Conservation (phyloP, 2,113 vertebrate genomes). For the Chionomys nivalis region DNA sequence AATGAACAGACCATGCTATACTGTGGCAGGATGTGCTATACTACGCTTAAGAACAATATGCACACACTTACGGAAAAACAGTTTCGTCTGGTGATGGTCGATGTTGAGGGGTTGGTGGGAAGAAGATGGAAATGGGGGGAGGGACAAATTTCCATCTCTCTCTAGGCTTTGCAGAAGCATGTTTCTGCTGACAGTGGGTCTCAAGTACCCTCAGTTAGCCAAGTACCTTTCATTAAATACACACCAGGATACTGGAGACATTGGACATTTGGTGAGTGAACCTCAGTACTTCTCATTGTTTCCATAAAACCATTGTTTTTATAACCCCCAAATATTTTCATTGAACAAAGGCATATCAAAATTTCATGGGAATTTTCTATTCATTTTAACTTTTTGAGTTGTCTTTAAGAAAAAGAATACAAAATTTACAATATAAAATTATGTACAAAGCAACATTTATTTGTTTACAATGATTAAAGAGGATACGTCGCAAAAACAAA, state of each 20-base stretch:
- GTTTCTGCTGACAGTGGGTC: background rate
- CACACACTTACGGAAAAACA: background rate
- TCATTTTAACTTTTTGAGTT: background rate
- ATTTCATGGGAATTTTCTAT: background rate
- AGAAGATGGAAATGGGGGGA: background rate
- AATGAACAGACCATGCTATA: background rate
- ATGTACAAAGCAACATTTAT: background rate
- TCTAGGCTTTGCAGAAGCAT: background rate
- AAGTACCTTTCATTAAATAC: background rate
- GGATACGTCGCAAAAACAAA: background rate
- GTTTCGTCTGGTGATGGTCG: background rate
- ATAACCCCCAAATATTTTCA: background rate
- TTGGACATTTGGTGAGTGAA: background rate
- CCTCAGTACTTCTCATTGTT: background rate
- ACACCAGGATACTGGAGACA: background rate
- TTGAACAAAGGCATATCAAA: background rate
- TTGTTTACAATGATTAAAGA: background rate
- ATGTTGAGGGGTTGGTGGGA: background rate
- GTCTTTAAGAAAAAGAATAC: constrained; percentile 4
- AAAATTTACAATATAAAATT: constrained; percentile 2
- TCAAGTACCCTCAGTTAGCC: background rate
- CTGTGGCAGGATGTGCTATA: background rate
- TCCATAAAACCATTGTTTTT: background rate
- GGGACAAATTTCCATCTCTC: background rate
- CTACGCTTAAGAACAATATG: background rate